phyloP scores from a whole-genome alignment of 2,797 vertebrate species.

The Melanogrammus aeglefinus region DNA sequence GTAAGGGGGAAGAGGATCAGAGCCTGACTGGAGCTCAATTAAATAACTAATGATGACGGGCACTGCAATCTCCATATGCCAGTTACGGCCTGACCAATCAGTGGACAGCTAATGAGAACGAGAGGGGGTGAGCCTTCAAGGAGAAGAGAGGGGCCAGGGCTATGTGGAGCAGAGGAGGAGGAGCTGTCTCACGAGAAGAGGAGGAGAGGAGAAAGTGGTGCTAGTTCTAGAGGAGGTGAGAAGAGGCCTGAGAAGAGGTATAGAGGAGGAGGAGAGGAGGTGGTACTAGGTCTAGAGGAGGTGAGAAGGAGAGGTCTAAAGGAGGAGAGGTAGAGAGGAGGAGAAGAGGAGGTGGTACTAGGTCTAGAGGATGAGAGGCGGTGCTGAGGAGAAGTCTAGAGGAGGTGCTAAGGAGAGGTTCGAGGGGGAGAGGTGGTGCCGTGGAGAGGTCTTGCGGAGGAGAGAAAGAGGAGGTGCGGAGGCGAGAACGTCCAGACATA shows the following conservation, averaged over 20 bases:
- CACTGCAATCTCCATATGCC: slow-evolving; percentile 79
- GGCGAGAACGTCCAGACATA: not conserved
- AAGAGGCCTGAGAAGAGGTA: not conserved
- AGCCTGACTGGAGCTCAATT: slow-evolving; percentile 58
- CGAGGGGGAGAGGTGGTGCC: not conserved
- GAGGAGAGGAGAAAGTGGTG: not conserved
- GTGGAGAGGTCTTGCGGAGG: not conserved
- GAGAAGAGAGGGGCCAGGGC: not conserved
- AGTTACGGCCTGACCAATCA: slow-evolving; percentile 67
- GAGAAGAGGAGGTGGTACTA: not conserved
- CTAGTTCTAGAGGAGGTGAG: not conserved
- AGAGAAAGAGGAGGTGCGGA: not conserved
- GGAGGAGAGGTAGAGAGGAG: not conserved
- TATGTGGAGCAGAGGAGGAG: not conserved
- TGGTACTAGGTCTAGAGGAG: not conserved
- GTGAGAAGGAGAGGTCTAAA: not conserved
- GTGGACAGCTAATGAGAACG: slow-evolving; percentile 34
- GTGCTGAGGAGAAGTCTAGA: not conserved
- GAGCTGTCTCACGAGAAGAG: not conserved
- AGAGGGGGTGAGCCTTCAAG: not conserved
- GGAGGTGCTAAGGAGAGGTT: not conserved
- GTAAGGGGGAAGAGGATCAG: not conserved
- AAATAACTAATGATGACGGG: slow-evolving; percentile 78
- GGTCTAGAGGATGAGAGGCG: not conserved
- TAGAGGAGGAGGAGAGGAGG: not conserved